Percentiles rank a stretch among this genome's conserved stretches.
These are phyloP conservation scores for Metopia argyrocephala DNA, from an alignment of 2,888 invertebrate genomes.

Conservation along the genomic window DNA sequence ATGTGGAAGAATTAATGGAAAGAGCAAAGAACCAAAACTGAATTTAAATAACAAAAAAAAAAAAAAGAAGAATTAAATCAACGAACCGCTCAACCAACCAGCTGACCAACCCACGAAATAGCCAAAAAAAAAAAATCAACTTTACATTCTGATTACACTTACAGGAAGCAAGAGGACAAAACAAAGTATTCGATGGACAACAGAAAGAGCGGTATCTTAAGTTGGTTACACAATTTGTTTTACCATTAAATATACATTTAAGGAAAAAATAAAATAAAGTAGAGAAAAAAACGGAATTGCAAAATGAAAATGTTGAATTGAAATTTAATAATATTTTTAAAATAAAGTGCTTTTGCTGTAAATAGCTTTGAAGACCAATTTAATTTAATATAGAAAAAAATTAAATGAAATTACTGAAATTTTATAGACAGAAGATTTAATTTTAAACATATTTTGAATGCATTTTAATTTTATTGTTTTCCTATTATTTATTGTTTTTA, in stretches of 20 bases:
- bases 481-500: no score
- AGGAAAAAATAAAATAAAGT: neutral
- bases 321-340: no score
- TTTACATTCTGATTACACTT: constrained; percentile 27
- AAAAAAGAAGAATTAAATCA: neutral
- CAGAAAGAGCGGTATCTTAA: constrained; percentile 16
- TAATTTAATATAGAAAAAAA: no score
- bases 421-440: no score
- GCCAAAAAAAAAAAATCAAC: constrained; percentile 35
- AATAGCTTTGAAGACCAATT: no score
- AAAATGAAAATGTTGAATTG: neutral
- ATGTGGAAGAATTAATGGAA: neutral
- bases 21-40: constrained; percentile 18
- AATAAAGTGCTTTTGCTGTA: no score
- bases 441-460: no score
- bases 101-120: constrained; percentile 21
- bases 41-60: constrained; percentile 41
- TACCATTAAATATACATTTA: neutral
- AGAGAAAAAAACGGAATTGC: neutral
- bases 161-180: neutral
- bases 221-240: constrained; percentile 24
- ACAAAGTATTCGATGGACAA: neutral
- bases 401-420: no score
- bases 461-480: no score
- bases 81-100: constrained; percentile 43